Percentiles rank a stretch among this genome's conserved stretches.
Evolutionary conservation across 2,888 invertebrate species (phyloP).

Genomic region (Tricholauxania praeusta): DNA sequence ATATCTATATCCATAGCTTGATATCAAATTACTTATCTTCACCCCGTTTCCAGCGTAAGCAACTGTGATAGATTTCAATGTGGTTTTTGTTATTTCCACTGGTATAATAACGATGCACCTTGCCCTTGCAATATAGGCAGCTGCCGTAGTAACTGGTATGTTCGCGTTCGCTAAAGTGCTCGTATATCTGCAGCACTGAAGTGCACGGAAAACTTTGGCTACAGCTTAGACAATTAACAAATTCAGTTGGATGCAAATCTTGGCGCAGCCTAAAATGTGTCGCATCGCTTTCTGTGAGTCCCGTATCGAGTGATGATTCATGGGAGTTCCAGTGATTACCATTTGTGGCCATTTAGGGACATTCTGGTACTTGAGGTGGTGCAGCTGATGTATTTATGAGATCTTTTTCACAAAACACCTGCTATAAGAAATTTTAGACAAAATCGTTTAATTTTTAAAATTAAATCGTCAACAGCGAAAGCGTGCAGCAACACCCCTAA

Average conservation of each 20-base stretch:
- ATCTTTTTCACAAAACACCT: conserved; percentile 15
- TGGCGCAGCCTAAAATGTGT: conserved; percentile 58
- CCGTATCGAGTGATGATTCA: conserved; percentile 41
- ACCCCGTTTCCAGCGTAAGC: conserved; percentile 57
- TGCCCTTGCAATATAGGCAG: conserved; percentile 62
- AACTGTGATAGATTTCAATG: conserved; percentile 58
- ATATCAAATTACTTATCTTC: conserved; percentile 45
- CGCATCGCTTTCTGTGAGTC: conserved; percentile 61
- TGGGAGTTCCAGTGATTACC: conserved; percentile 34
- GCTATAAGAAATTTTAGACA: neutral
- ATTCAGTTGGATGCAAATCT: conserved; percentile 52
- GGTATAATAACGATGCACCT: conserved; percentile 56
- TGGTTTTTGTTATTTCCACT: conserved; percentile 33
- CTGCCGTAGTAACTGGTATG: conserved; percentile 49
- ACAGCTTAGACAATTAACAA: conserved; percentile 60
- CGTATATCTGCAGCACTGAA: conserved; percentile 57
- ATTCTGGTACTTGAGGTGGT: neutral
- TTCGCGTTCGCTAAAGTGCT: conserved; percentile 56
- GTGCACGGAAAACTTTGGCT: conserved; percentile 49
- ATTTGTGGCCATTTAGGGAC: conserved; percentile 48
- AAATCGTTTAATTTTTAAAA: conserved; percentile 4
- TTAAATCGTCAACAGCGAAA: conserved; percentile 15
- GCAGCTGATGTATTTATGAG: conserved; percentile 1
- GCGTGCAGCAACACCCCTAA: conserved; percentile 10
- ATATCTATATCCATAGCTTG: conserved; percentile 3